Conservation (phyloP, 1,140 invertebrate species). For the Wiebesia pumilae region DNA sequence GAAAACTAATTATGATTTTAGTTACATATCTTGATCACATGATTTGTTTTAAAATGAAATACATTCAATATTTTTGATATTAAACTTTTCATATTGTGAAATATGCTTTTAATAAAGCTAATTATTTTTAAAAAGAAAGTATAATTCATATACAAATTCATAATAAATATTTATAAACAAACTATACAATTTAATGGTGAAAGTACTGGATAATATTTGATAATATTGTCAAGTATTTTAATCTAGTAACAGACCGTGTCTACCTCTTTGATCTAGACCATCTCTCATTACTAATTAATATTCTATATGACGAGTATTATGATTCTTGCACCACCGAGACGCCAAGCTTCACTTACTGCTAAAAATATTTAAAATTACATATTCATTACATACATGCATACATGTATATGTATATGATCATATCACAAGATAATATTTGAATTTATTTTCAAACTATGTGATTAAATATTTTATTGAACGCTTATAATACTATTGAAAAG, state of each 20-base stretch:
- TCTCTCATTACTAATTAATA: neutral
- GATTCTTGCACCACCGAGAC: neutral
- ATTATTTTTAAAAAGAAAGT: neutral
- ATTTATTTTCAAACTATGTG: neutral
- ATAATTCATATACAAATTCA: neutral
- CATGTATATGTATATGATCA: too few species aligned
- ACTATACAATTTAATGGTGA: neutral
- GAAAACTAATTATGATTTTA: neutral
- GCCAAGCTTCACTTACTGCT: neutral
- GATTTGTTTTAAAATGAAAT: neutral
- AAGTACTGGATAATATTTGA: neutral
- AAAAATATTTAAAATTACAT: too few species aligned
- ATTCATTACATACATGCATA: too few species aligned
- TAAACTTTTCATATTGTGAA: slow-evolving; percentile 6
- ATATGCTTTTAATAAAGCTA: neutral
- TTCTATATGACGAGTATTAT: slow-evolving; percentile 2
- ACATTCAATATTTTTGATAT: neutral
- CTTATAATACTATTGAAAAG: neutral
- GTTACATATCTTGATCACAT: neutral
- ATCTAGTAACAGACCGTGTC: neutral
- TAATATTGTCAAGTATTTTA: neutral
- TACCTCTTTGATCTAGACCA: slow-evolving; percentile 17
- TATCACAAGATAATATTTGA: too few species aligned
- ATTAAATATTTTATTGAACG: neutral
- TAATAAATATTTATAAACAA: neutral